A percentile compares a stretch with the other conserved stretches of the same genome.
Conservation (phyloP, 92 coral and sea anemone species). For the Porites evermanni region DNA sequence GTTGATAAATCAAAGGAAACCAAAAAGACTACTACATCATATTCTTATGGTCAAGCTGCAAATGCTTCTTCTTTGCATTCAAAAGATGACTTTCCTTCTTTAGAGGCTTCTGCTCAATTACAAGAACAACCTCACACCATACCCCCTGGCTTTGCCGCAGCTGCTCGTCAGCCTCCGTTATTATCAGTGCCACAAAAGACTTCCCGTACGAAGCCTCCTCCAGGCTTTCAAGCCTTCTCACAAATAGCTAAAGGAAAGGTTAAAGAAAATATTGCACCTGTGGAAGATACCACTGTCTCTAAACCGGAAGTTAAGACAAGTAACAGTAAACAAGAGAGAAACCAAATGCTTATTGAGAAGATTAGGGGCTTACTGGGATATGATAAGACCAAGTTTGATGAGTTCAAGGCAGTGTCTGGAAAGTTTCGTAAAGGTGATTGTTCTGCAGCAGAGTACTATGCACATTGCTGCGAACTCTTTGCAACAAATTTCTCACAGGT, state of each 20-base stretch:
- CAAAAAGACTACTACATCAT: constrained; percentile 4
- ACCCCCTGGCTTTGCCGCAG: constrained; percentile 70
- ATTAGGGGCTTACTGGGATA: constrained; percentile 67
- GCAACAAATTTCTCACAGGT: constrained; percentile 73
- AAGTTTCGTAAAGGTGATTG: constrained; percentile 80
- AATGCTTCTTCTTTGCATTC: neutral
- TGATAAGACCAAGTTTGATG: constrained; percentile 76
- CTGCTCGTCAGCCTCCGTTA: constrained; percentile 47
- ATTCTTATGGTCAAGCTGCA: neutral
- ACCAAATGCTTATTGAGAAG: constrained; percentile 79
- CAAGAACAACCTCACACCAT: constrained; percentile 21
- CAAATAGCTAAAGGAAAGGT: neutral
- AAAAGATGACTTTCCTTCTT: constrained; percentile 62
- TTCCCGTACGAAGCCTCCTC: constrained; percentile 55
- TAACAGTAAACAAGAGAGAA: constrained; percentile 63
- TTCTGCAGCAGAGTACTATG: constrained; percentile 80
- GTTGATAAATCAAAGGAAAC: neutral
- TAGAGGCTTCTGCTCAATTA: constrained; percentile 15
- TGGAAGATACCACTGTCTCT: neutral
- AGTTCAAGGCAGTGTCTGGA: constrained; percentile 87
- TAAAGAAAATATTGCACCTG: constrained; percentile 44
- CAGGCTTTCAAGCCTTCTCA: constrained; percentile 21
- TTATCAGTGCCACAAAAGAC: constrained; percentile 36
- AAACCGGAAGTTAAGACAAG: constrained; percentile 32
- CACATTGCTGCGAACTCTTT: constrained; percentile 75